Evolutionary conservation across 2,888 invertebrate genomes (phyloP).

Genomic region (Dioctria linearis): DNA sequence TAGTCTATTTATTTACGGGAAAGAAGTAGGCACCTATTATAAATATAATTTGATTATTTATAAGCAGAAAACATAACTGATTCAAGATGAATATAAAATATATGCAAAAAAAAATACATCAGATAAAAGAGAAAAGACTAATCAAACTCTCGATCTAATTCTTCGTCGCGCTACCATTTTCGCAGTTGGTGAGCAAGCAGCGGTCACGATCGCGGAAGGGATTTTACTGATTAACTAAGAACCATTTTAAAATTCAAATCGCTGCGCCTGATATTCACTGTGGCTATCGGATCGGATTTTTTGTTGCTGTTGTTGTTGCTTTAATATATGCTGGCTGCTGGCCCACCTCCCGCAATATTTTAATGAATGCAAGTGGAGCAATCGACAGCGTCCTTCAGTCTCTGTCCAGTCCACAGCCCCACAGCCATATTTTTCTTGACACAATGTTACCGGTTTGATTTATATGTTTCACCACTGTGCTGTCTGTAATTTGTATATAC

Average conservation of each 20-base stretch:
- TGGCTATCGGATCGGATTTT: not conserved
- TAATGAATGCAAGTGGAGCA: conserved; percentile 19
- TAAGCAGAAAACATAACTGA: too few species aligned
- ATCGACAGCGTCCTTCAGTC: conserved; percentile 10
- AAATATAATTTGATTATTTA: too few species aligned
- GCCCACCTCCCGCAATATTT: not conserved
- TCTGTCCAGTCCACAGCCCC: not conserved
- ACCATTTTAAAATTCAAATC: conserved; percentile 17
- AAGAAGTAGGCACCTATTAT: too few species aligned
- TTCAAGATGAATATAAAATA: too few species aligned
- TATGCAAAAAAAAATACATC: too few species aligned
- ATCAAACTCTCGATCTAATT: not conserved
- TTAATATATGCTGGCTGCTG: not conserved
- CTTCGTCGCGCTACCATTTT: not conserved
- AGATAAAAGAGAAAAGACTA: too few species aligned
- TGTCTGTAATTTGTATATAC: too few species aligned
- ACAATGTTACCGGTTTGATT: too few species aligned
- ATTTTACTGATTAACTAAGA: conserved; percentile 9
- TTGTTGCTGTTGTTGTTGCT: too few species aligned
- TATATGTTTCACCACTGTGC: too few species aligned
- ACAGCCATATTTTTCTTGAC: too few species aligned
- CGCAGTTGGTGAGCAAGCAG: not conserved
- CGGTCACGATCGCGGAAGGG: conserved; percentile 27
- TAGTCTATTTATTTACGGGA: too few species aligned
- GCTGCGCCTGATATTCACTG: not conserved